Evolutionary conservation across 2,113 vertebrate species (phyloP), one percentile per base, ranked within the genome.

Genomic region (Forbesichthys agassizii): DNA sequence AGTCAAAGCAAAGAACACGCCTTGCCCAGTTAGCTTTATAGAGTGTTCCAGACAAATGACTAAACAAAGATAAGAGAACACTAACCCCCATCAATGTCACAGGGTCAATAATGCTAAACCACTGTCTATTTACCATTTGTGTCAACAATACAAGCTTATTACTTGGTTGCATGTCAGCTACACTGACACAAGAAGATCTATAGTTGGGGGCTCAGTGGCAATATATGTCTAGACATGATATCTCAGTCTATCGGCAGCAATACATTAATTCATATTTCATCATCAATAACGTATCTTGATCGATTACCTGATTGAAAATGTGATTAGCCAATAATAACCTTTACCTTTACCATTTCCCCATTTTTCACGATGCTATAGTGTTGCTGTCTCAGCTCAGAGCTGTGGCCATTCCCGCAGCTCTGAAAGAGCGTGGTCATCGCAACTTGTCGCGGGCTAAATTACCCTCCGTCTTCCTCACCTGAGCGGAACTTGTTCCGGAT

Each of bases 401-500:
- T 71, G 46, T 69, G 68, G 66, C 69, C 3, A 7, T 11, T 51
- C 48, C 11, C 63, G 63, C 27, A 5, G 56, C 7, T 42, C 14
- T n/a, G 7, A 66, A 73, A 71, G 13, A 62, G 47, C 63, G 51
- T 58, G 33, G 55, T 18, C 59, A 18, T 42, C 20, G 42, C 27
- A 63, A 75, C 78, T 53, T 58, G 58, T 18, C 7, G 3, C 16
- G 59, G 62, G 54, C 16, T 48, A 56, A 77, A 59, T 51, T 18
- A 9, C 14, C 46, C 62, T 69, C 47, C 52, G 63, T 9, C 33
- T 3, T 18, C 68, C 94, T 95, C 93, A 96, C 95, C 95, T 86
- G 95, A 96, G 75, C 95, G 94, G 87, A 97, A 97, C 89, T 95
- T 96, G 92, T 93, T 96, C 72, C 95, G 92, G 87, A 97, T 96